Base-by-base conservation (phyloP, 1,140 invertebrate genomes). In the Apocrypta bakeri region DNA sequence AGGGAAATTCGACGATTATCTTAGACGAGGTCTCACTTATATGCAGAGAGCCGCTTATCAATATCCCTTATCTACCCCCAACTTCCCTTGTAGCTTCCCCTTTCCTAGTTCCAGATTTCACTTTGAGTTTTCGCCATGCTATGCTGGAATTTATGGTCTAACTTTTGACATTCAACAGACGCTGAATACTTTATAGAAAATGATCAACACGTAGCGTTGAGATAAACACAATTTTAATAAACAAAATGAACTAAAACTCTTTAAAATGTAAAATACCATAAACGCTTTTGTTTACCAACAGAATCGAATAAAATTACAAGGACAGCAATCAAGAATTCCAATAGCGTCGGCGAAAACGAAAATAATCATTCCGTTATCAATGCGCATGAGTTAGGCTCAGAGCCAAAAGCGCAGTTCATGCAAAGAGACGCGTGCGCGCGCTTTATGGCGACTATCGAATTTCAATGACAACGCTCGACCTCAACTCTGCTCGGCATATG, bases 391-490 rank as follows among this genome's bases (percentile, higher is more conserved):
- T 25, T 25, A 17, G 24, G 24, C 48, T 42, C n/a, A 6, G 37
- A 66, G 31, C 75, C 63, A 33, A 17, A 37, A 21, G 61, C 27
- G 66, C 25, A 24, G 48, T 56, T 56, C 48, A 37, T 37, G 33
- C 29, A 2, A 71, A 71, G 71, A 25, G 63, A 11, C 61, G 24
- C 17, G 72, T 29, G 33, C 61, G 64, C 64, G 33, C 61, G 64
- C 64, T 84, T 84, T 81, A 78, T 81, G 66, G 72, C 73, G 66
- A 56, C 56, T 76, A 84, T 81, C 78, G 85, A 80, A 85, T 83
- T 85, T 85, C 79, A 83, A 87, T 83, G 84, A 76, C 37, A 17
- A 4, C 3, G 64, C 11, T 37, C 29, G 68, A 27, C 64, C 29
- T 21, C 68, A 37, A 31, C 27, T 37, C 7, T 17, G 14, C n/a